These are phyloP conservation scores for Hydrolagus affinis DNA, from an alignment of 2,113 vertebrate genomes.

Conservation along the genomic window DNA sequence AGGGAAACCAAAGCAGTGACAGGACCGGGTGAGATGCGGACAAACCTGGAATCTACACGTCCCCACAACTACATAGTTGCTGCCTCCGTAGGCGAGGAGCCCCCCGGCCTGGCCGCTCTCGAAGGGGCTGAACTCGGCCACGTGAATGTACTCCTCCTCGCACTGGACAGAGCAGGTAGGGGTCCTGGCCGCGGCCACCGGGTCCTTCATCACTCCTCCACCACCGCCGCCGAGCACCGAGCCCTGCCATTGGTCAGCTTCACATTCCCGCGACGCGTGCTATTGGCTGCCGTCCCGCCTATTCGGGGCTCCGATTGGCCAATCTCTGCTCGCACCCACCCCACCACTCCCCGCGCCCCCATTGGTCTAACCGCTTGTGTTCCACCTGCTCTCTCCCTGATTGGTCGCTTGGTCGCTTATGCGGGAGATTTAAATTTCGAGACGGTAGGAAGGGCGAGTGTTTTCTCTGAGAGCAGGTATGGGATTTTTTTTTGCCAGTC, in stretches of 20 bases:
- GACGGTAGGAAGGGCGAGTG: too few relatives aligned
- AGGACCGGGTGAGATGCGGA: too few relatives aligned
- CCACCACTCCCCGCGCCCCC: neutral
- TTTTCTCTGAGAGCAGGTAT: neutral
- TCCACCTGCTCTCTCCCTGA: neutral
- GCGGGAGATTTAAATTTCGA: constrained; percentile 6
- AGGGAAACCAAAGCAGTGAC: too few relatives aligned
- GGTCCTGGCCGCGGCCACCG: constrained; percentile 53
- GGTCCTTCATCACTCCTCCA: constrained; percentile 65
- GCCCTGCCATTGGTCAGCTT: too few relatives aligned
- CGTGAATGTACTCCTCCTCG: constrained; percentile 76
- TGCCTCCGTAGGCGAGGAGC: constrained; percentile 84
- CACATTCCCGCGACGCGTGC: too few relatives aligned
- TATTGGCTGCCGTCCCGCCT: neutral
- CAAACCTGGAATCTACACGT: constrained; percentile 79
- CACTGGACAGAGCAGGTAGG: constrained; percentile 77
- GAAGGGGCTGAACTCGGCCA: constrained; percentile 90
- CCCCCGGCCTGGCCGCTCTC: constrained; percentile 66
- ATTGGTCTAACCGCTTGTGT: neutral
- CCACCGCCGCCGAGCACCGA: too few relatives aligned
- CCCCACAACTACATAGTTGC: constrained; percentile 78
- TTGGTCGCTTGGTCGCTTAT: neutral
- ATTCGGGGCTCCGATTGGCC: neutral
- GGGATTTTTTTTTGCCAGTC: neutral
- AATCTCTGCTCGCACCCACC: neutral